Evolutionary conservation across 2,888 invertebrate species (phyloP).

Genomic region (Cryptus viduatorius): DNA sequence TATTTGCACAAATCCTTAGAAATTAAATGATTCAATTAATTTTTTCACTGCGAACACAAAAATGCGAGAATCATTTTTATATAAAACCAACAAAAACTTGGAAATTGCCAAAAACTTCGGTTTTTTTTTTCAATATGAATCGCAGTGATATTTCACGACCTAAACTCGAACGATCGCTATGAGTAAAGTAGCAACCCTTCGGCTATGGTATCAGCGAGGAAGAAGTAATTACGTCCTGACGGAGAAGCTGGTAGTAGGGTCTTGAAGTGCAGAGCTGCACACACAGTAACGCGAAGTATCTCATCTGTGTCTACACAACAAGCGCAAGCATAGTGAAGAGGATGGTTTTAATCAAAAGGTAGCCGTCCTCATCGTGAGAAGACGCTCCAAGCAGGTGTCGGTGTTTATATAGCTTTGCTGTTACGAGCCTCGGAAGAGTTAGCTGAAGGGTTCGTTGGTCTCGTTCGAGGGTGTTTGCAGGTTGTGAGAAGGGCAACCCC

Average conservation of each 20-base stretch:
- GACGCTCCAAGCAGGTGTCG: neutral
- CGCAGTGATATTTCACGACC: neutral
- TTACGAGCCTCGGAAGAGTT: neutral
- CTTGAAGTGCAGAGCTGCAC: neutral
- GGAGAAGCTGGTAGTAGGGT: neutral
- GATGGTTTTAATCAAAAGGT: conserved; percentile 26
- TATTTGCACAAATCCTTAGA: no score
- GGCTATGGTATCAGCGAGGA: neutral
- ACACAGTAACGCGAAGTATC: neutral
- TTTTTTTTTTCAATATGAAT: neutral
- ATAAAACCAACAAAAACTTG: no score
- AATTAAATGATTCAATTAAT: no score
- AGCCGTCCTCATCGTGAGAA: conserved; percentile 7
- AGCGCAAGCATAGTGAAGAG: neutral
- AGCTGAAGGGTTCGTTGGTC: conserved; percentile 28
- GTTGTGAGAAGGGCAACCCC: conserved; percentile 26
- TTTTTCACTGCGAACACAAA: no score
- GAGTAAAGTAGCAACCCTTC: neutral
- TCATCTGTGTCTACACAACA: neutral
- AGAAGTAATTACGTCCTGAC: neutral
- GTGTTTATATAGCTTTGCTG: conserved; percentile 3
- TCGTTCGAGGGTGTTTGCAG: conserved; percentile 31
- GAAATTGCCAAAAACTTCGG: no score
- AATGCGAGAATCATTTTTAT: no score
- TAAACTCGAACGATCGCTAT: neutral